A percentile compares a stretch with the other conserved stretches of the same genome.
Evolutionary conservation across 2,113 vertebrate species (phyloP).

Genomic region (Thalassarche chlororhynchos): DNA sequence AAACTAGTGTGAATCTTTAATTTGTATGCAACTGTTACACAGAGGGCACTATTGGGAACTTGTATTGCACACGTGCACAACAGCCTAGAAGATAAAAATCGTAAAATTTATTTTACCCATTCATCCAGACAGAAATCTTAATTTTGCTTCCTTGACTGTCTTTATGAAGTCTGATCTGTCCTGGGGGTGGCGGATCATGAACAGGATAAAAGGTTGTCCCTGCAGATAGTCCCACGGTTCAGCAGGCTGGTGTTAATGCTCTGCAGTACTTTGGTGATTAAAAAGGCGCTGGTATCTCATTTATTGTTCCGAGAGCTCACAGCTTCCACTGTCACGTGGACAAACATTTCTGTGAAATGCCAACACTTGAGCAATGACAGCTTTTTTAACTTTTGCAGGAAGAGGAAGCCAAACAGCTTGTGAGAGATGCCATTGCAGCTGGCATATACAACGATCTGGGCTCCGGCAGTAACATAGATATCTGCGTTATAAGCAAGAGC

Average conservation of each 20-base stretch:
- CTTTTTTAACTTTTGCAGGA: conserved; percentile 74
- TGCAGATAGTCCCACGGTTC: fast-evolving
- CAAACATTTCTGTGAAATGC: background rate
- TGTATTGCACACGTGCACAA: fast-evolving
- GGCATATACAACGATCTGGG: conserved; percentile 97
- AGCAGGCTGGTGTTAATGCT: background rate
- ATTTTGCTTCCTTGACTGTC: background rate
- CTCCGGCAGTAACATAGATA: conserved; percentile 94
- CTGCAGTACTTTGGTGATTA: fast-evolving
- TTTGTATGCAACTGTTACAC: background rate
- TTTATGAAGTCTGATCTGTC: fast-evolving
- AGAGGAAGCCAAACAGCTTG: conserved; percentile 90
- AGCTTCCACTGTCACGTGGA: background rate
- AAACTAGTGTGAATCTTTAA: background rate
- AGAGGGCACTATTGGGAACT: background rate
- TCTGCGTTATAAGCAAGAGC: conserved; percentile 93
- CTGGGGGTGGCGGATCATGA: background rate
- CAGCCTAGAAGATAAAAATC: background rate
- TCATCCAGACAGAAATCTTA: background rate
- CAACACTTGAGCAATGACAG: background rate
- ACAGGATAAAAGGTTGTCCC: background rate
- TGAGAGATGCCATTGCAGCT: conserved; percentile 92
- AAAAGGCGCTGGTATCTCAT: fast-evolving
- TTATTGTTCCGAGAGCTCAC: background rate
- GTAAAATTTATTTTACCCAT: background rate